Evolutionary conservation across 1,140 invertebrate species (phyloP).

Genomic region (Dryas iulia): DNA sequence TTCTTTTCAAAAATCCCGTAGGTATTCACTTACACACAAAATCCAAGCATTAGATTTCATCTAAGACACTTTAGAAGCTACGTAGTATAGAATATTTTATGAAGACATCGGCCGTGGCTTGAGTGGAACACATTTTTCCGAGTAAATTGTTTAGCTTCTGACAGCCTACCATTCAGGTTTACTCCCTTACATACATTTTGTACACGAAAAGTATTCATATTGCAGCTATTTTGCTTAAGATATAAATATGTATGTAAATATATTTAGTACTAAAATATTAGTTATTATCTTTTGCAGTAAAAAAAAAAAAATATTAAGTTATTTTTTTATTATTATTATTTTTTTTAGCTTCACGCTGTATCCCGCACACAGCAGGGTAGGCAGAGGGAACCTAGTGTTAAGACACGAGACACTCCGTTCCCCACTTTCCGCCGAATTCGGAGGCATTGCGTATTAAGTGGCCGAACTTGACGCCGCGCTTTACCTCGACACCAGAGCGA

Average conservation of each 20-base stretch:
- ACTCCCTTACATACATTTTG: neutral
- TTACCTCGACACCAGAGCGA: no score
- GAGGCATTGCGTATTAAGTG: no score
- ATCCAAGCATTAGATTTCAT: constrained; percentile 11
- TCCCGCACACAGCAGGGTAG: no score
- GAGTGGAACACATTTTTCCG: neutral
- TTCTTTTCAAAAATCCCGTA: no score
- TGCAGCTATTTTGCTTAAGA: neutral
- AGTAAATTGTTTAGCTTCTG: neutral
- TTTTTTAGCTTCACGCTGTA: no score
- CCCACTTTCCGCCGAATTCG: no score
- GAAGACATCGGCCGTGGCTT: neutral
- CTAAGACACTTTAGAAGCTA: constrained; percentile 7
- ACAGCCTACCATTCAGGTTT: neutral
- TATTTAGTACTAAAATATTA: neutral
- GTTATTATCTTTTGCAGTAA: no score
- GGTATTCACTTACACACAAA: neutral
- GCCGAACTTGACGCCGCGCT: no score
- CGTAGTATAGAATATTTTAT: constrained; percentile 7
- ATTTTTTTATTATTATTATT: no score
- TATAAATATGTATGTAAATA: neutral
- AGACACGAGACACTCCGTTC: no score
- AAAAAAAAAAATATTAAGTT: no score
- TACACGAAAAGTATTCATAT: neutral
- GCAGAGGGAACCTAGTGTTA: no score